These are phyloP conservation scores for Tichodroma muraria DNA, from an alignment of 2,113 vertebrate species.

Conservation along the genomic window DNA sequence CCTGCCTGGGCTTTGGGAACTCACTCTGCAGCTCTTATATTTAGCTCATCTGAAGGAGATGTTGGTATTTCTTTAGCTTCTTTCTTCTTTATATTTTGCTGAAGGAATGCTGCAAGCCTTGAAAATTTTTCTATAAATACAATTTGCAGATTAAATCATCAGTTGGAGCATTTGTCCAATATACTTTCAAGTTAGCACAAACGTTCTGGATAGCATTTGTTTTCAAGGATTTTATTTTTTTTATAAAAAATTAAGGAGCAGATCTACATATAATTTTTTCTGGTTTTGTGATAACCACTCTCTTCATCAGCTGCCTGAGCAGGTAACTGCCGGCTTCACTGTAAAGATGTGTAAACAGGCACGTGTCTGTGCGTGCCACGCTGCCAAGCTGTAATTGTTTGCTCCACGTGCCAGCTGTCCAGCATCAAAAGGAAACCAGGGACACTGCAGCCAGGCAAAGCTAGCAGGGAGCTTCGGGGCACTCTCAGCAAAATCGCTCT, in stretches of 20 bases:
- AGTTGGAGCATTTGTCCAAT: neutral
- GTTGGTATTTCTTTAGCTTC: neutral
- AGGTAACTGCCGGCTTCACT: neutral
- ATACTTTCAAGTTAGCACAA: neutral
- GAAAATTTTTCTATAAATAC: neutral
- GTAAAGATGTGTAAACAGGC: neutral
- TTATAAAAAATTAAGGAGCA: too few relatives aligned
- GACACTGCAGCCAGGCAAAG: neutral
- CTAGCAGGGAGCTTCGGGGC: neutral
- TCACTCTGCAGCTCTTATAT: neutral
- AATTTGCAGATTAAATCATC: neutral
- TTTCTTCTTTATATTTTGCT: neutral
- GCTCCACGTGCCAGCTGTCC: neutral
- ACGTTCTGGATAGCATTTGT: neutral
- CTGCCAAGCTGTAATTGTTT: neutral
- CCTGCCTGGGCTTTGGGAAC: conserved; percentile 1
- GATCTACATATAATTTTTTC: neutral
- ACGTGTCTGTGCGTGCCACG: neutral
- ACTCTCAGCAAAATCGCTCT: neutral
- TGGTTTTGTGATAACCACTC: neutral
- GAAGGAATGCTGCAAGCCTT: neutral
- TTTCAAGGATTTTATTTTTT: neutral
- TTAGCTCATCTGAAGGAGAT: conserved; percentile 25
- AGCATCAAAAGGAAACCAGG: neutral
- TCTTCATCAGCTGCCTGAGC: neutral